Evolutionary conservation across 2,888 invertebrate species (phyloP).

Genomic region (Noctua comes): DNA sequence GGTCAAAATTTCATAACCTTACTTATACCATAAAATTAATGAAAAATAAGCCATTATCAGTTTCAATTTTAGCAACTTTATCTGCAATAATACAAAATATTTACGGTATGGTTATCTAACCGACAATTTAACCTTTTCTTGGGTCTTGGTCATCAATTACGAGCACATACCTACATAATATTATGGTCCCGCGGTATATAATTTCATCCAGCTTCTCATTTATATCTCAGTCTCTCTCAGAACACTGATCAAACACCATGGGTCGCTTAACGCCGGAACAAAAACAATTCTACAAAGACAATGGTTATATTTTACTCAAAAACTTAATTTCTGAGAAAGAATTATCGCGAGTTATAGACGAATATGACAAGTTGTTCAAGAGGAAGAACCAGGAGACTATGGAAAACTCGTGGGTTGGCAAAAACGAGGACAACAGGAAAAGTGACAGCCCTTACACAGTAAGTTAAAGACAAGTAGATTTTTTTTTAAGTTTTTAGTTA

Average conservation of each 20-base stretch:
- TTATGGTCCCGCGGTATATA: slow-evolving; percentile 28
- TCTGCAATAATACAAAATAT: slow-evolving; percentile 30
- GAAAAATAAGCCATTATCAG: not conserved
- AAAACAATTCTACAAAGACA: slow-evolving; percentile 87
- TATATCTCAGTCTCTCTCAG: slow-evolving; percentile 16
- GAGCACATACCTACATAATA: slow-evolving; percentile 7
- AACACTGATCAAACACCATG: slow-evolving; percentile 61
- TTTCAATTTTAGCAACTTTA: slow-evolving; percentile 34
- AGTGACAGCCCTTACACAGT: slow-evolving; percentile 76
- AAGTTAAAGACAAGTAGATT: slow-evolving; percentile 46
- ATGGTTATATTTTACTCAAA: slow-evolving; percentile 88
- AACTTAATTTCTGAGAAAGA: slow-evolving; percentile 84
- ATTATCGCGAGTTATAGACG: slow-evolving; percentile 83
- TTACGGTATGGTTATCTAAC: slow-evolving; percentile 34
- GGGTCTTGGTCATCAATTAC: slow-evolving; percentile 31
- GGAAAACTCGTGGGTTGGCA: slow-evolving; percentile 90
- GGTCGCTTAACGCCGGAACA: slow-evolving; percentile 83
- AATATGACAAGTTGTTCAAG: slow-evolving; percentile 88
- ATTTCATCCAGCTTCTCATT: slow-evolving; percentile 7
- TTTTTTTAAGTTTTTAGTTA: not conserved
- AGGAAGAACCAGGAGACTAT: slow-evolving; percentile 85
- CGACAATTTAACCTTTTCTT: slow-evolving; percentile 43
- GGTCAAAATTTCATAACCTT: not conserved
- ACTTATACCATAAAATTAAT: not conserved
- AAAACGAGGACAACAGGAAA: slow-evolving; percentile 77